Conservation (phyloP, 2,113 vertebrate genomes). For the Regulus satrapa region DNA sequence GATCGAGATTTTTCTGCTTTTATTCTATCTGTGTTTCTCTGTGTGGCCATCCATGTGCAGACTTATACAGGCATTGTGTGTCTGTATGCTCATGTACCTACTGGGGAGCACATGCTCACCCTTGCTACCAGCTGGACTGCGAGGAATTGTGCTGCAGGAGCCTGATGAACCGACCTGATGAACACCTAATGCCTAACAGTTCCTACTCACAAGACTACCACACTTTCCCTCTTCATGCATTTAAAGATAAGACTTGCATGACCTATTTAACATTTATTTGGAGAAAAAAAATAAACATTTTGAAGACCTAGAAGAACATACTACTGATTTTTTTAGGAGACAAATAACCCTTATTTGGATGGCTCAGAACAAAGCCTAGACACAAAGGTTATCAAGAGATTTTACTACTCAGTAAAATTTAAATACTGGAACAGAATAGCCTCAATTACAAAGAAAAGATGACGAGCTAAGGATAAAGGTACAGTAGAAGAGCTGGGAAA, state of each 20-base stretch:
- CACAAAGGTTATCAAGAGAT: not conserved
- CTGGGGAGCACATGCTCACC: accelerated
- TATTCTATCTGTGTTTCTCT: not conserved
- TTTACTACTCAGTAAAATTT: not conserved
- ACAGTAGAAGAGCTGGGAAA: not conserved
- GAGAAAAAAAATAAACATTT: not conserved
- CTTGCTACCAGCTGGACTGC: accelerated
- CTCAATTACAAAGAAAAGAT: not conserved
- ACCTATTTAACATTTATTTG: not conserved
- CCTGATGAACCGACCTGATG: not conserved
- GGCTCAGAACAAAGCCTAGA: not conserved
- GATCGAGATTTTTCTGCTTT: not conserved
- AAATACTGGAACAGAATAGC: not conserved
- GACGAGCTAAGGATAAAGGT: not conserved
- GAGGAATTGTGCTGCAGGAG: not conserved
- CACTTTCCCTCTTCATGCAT: accelerated
- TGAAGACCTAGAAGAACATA: not conserved
- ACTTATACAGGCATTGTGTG: accelerated
- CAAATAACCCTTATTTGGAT: not conserved
- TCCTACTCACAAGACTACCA: not conserved
- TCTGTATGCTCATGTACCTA: accelerated
- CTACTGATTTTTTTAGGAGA: not conserved
- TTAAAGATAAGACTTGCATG: not conserved
- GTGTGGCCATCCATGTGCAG: not conserved
- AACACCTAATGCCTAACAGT: not conserved